These are phyloP conservation scores for Lasiommata megera DNA, from an alignment of 2,888 invertebrate genomes.

Conservation along the genomic window DNA sequence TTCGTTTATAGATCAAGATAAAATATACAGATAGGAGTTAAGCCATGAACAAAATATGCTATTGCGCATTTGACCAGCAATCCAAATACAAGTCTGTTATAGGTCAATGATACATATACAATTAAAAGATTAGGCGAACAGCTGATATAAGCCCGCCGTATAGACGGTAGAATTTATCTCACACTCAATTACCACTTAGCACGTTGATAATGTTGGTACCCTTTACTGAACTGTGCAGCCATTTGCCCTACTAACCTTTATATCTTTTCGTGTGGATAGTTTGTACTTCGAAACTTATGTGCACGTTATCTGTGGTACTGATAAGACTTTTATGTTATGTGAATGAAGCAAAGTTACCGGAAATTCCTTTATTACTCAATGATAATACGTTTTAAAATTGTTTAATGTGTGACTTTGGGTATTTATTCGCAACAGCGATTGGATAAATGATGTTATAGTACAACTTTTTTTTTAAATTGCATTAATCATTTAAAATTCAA, in stretches of 20 bases:
- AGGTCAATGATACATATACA: conserved; percentile 56
- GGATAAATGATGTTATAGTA: no score
- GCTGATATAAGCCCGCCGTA: conserved; percentile 40
- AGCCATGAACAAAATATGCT: conserved; percentile 1
- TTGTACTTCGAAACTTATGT: conserved; percentile 17
- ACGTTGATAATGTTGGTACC: conserved; percentile 20
- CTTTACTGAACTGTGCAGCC: conserved; percentile 34
- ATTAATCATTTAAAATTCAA: no score
- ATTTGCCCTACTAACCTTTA: conserved; percentile 61
- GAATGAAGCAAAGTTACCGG: conserved; percentile 22
- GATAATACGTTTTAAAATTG: no score
- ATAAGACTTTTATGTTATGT: conserved; percentile 28
- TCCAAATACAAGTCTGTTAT: conserved; percentile 41
- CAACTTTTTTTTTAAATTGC: no score
- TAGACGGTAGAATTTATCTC: conserved; percentile 49
- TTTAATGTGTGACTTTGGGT: no score
- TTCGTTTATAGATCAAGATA: conserved; percentile 21
- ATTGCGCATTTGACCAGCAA: conserved; percentile 3
- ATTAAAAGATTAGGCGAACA: conserved; percentile 41
- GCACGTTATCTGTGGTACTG: conserved; percentile 19
- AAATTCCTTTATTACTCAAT: neutral
- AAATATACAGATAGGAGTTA: conserved; percentile 24
- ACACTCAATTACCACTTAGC: conserved; percentile 26
- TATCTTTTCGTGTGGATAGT: conserved; percentile 37
- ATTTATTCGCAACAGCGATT: no score